Conservation (phyloP, 1,140 invertebrate genomes). For the Wiebesia pumilae region DNA sequence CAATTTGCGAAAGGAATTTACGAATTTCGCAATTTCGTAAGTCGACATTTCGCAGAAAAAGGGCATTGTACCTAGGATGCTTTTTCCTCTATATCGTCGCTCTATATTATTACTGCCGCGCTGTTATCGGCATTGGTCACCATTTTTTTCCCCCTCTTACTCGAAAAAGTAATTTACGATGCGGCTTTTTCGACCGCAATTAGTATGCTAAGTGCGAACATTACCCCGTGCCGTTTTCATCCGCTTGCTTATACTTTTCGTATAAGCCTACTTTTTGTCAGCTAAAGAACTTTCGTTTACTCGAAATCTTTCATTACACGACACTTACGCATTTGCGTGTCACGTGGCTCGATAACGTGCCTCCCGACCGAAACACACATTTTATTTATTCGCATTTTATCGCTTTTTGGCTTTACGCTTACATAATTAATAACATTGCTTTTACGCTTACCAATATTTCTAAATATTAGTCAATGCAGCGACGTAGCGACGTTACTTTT, state of each 20-base stretch:
- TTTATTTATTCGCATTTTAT: conserved; percentile 9
- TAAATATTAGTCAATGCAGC: neutral
- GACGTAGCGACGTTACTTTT: neutral
- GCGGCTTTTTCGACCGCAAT: conserved; percentile 46
- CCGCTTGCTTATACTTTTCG: conserved; percentile 12
- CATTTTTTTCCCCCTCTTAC: neutral
- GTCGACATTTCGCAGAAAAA: neutral
- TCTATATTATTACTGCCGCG: conserved; percentile 31
- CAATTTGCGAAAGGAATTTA: conserved; percentile 29
- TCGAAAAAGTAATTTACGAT: conserved; percentile 48
- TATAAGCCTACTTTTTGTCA: neutral
- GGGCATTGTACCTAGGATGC: neutral
- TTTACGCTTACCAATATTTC: neutral
- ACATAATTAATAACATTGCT: neutral
- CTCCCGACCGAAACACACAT: neutral
- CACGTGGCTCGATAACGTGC: neutral
- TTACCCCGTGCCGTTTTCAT: conserved; percentile 41
- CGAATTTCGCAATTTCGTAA: neutral
- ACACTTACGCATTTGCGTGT: neutral
- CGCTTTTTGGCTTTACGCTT: neutral
- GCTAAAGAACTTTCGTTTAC: neutral
- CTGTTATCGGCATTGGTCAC: neutral
- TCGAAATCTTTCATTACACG: conserved; percentile 16
- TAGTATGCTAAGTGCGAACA: conserved; percentile 51
- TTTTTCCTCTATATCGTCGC: neutral